Evolutionary conservation across 2,888 invertebrate species (phyloP), one percentile per base, ranked within the genome.

Genomic region (Phyllotreta cruciferae): DNA sequence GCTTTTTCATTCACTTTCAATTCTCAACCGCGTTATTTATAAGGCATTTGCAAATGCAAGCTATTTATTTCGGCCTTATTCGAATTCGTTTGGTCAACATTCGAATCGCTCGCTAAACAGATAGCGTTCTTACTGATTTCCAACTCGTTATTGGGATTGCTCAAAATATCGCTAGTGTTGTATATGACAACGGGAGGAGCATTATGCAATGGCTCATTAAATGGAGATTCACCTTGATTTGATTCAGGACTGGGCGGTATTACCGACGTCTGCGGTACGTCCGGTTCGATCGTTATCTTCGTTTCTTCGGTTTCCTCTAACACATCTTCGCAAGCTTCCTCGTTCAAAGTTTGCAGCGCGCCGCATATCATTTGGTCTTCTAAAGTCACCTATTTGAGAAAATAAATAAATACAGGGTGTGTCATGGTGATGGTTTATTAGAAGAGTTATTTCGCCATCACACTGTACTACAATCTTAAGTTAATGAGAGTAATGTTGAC

Each of bases 351-450:
- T 82, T 95, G 94, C 63, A 96, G 83, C 1, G 95, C 94, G 66
- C 95, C 95, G 81, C 94, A 94, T 71, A 96, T 95, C 93, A 94
- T 94, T 82, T 95, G 94, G 79, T 96, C 95, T 82, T 96, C 96
- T 72, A 96, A 84, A 0, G 95, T 95, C 62, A 96, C 94, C 95
- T 96, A 62, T 56, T 41, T 50, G 10, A 36, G 10, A 47, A 34
- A 10, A 0, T 42, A 6, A 10, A 44, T 8, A 9, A n/a, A 9
- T 37, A 2, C 4, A 37, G 38, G 41, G 34, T 35, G 37, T 68
- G 24, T 24, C 24, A 41, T 3, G 10, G 2, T 41, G 41, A 41
- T n/a, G n/a, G n/a, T n/a, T n/a, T n/a, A n/a, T n/a, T n/a, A n/a
- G n/a, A n/a, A n/a, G n/a, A n/a, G n/a, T n/a, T n/a, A n/a, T n/a